Conservation (phyloP, 2,113 vertebrate genomes). For the Pyxicephalus adspersus region DNA sequence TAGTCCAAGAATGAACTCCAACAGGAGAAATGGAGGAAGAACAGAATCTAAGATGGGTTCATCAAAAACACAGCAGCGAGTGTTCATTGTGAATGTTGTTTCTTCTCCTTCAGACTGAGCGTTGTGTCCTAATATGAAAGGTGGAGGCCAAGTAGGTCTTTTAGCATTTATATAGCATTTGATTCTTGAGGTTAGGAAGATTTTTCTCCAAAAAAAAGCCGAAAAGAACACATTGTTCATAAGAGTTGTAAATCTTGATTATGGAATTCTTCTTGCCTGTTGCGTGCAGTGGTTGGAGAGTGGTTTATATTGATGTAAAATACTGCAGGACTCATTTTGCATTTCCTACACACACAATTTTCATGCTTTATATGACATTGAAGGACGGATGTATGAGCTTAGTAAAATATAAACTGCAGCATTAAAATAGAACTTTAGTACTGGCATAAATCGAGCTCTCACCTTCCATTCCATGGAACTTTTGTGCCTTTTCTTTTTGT, state of each 20-base stretch:
- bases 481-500: too few relatives aligned
- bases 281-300: constrained; percentile 22
- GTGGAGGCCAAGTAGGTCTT: neutral
- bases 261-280: neutral
- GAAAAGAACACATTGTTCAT: neutral
- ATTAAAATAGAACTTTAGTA: neutral
- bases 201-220: neutral
- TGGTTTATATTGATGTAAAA: constrained; percentile 20
- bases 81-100: constrained; percentile 33
- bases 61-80: constrained; percentile 71
- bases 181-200: neutral
- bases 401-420: neutral
- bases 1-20: constrained; percentile 74
- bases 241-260: neutral
- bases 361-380: neutral
- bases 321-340: constrained; percentile 21
- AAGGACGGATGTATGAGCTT: neutral
- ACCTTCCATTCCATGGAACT: too few relatives aligned
- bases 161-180: neutral
- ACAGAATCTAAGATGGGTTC: constrained; percentile 66
- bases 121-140: neutral
- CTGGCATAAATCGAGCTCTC: neutral
- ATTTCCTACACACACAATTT: constrained; percentile 28
- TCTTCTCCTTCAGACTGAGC: neutral
- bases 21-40: constrained; percentile 71